Evolutionary conservation across 30 jellyfish, hydroid and myxozoan genomes (phyloP), one percentile per base, ranked within the genome.

Genomic region (Pelagia noctiluca): DNA sequence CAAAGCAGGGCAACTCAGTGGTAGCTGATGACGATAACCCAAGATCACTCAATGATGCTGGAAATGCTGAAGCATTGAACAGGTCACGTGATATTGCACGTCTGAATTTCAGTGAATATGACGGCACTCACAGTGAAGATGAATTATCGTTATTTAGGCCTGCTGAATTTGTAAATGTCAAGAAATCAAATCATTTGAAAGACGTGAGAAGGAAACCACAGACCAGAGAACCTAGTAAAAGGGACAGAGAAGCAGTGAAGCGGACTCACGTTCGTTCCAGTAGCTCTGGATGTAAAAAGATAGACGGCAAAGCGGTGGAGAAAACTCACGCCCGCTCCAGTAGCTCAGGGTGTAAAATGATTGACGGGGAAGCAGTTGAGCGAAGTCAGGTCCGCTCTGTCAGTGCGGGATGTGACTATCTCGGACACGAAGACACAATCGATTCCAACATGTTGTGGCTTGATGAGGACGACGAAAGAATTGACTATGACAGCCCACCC

Each of bases 311-410:
- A 61, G 99, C 99, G 4, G 87, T 83, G 21, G 99, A 95, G 69
- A 60, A 95, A 32, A 84, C 90, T 26, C 92, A 63, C 23, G 65
- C 53, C 13, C 85, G 85, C 5, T 53, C 80, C 3, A 48, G 84
- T 33, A 26, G 87, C 33, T 66, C 90, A 11, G 75, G 77, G 3
- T 66, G 80, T 19, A 22, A 35, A n/a, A 89, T 68, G 68, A 81
- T 71, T 47, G 86, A 79, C 22, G 99, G 99, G 0, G 99, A 95
- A 61, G 99, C 99, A 13, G 87, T 83, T 26, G 99, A 95, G 69
- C 71, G 96, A 32, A 84, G 88, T 26, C 92, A 63, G n/a, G 65
- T 47, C 13, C 85, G 85, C 5, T 53, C 80, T 1, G 49, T 78
- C 28, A 26, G 87, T 32, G 53, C 90, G 4, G 75, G 77, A 2